A percentile compares a stretch with the other conserved stretches of the same genome.
phyloP scores from a whole-genome alignment of 2,888 invertebrate genomes.

The Endomychus coccineus region DNA sequence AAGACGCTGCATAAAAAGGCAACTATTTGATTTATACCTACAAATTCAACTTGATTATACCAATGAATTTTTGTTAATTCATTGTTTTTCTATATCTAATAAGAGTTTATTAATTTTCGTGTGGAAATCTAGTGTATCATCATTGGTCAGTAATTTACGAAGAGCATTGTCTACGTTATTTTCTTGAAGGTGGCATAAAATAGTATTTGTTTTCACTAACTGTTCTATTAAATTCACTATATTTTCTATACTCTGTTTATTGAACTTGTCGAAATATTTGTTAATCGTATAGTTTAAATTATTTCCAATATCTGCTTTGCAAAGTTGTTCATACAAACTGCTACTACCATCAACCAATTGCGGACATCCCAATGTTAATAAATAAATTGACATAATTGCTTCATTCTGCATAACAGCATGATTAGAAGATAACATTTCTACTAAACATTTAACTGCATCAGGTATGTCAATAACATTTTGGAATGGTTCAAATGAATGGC shows the following conservation, averaged over 20 bases:
- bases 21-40: no score
- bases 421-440: conserved; percentile 75
- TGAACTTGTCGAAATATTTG: conserved; percentile 14
- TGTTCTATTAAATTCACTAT: conserved; percentile 34
- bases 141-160: conserved; percentile 24
- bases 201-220: conserved; percentile 24
- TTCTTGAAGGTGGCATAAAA: conserved; percentile 31
- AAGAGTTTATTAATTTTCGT: no score
- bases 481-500: conserved; percentile 44
- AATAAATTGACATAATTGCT: conserved; percentile 64
- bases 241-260: conserved; percentile 35
- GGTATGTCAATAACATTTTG: conserved; percentile 47
- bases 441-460: conserved; percentile 66
- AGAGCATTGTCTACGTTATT: conserved; percentile 26
- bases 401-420: conserved; percentile 86
- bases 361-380: conserved; percentile 41
- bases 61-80: no score
- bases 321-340: conserved; percentile 23
- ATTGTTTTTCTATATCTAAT: no score
- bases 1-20: no score
- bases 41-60: no score
- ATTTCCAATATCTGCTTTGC: conserved; percentile 36
- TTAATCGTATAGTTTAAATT: conserved; percentile 33
- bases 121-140: no score
- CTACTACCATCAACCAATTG: conserved; percentile 4